These are phyloP conservation scores for Orchesella cincta DNA, from an alignment of 1,140 invertebrate species.

Conservation along the genomic window DNA sequence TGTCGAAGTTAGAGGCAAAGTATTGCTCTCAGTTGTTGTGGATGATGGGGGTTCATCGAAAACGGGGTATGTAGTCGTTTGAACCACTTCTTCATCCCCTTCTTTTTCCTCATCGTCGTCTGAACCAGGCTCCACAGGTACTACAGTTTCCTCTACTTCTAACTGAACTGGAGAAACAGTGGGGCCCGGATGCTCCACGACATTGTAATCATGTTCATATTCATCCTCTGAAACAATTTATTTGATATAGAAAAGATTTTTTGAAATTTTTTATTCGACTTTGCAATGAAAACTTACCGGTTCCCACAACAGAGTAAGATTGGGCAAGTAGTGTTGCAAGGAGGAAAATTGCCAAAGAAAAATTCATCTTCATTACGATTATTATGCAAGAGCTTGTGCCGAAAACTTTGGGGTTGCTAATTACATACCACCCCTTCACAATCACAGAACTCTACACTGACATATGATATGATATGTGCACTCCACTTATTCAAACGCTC, in stretches of 20 bases:
- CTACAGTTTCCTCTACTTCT: constrained; percentile 4
- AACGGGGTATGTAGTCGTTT: constrained; percentile 18
- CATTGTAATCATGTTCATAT: constrained; percentile 13
- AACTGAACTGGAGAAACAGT: background rate
- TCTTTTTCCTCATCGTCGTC: background rate
- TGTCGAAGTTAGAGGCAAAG: constrained; percentile 1
- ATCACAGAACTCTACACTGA: background rate
- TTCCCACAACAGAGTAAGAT: background rate
- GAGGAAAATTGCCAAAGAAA: background rate
- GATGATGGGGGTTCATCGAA: background rate
- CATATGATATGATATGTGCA: background rate
- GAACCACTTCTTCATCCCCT: constrained; percentile 1
- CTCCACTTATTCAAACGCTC: background rate
- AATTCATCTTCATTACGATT: background rate
- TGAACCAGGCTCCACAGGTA: background rate
- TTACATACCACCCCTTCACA: background rate
- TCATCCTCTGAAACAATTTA: constrained; percentile 1
- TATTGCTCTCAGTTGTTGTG: background rate
- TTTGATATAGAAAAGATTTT: background rate
- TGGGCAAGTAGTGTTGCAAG: background rate
- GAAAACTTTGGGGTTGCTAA: background rate
- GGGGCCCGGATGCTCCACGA: constrained; percentile 7
- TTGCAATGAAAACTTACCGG: background rate
- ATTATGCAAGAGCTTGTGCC: background rate
- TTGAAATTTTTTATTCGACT: background rate